phyloP scores from a whole-genome alignment of 2,888 invertebrate genomes.

The Dryomyza anilis region DNA sequence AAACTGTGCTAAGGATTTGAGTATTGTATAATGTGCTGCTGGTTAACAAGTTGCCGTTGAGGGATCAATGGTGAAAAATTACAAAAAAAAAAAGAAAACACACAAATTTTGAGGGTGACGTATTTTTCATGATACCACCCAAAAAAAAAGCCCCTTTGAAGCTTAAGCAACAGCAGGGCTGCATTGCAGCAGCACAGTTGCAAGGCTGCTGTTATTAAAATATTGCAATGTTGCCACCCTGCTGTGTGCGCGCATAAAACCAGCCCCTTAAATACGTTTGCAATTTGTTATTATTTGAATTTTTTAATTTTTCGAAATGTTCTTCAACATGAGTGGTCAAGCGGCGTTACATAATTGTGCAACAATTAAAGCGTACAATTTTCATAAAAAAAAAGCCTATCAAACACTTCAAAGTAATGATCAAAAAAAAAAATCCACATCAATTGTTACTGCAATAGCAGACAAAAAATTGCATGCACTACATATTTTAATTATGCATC shows the following conservation, averaged over 20 bases:
- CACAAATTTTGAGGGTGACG: neutral
- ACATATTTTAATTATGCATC: too few relatives aligned
- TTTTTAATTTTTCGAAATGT: constrained; percentile 5
- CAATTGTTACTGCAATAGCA: too few relatives aligned
- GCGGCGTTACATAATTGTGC: neutral
- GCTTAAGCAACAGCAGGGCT: too few relatives aligned
- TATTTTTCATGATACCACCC: neutral
- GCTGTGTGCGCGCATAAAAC: neutral
- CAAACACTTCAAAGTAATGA: neutral
- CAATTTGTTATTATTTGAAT: neutral
- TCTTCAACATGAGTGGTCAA: constrained; percentile 16
- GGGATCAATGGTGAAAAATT: neutral
- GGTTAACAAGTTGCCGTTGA: neutral
- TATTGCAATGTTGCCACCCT: neutral
- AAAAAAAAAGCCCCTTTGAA: too few relatives aligned
- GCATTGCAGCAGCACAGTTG: neutral
- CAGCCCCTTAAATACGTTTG: too few relatives aligned
- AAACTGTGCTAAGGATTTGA: neutral
- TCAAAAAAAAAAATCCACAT: too few relatives aligned
- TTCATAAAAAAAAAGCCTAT: neutral
- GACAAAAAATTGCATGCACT: too few relatives aligned
- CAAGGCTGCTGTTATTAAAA: neutral
- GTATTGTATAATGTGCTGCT: neutral
- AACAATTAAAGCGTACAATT: neutral
- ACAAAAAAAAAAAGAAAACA: neutral